These are phyloP conservation scores for Nasonovia ribisnigri DNA, from an alignment of 2,888 invertebrate species.

Conservation along the genomic window DNA sequence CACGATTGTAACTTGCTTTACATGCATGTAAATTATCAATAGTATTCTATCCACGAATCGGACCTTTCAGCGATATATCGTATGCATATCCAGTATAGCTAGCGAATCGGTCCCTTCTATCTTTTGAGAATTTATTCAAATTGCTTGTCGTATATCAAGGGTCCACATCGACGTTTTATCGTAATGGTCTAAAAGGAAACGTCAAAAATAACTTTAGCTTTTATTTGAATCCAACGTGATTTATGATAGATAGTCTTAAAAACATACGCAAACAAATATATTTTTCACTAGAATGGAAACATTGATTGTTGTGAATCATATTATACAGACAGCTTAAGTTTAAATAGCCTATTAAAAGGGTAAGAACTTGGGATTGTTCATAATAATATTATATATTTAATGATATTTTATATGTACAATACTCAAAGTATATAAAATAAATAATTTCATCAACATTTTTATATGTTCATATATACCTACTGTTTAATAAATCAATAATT, in stretches of 20 bases:
- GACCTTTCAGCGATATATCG: background rate
- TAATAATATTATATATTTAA: background rate
- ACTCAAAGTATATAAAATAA: background rate
- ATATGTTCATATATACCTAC: background rate
- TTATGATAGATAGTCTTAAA: constrained; percentile 24
- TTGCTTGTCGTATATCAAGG: constrained; percentile 11
- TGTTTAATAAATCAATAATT: background rate
- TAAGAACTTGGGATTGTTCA: too few species aligned
- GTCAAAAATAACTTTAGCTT: constrained; percentile 25
- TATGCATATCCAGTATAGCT: background rate
- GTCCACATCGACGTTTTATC: background rate
- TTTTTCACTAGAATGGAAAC: background rate
- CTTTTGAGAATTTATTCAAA: constrained; percentile 14
- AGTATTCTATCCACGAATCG: constrained; percentile 38
- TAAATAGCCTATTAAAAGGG: background rate
- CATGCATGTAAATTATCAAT: background rate
- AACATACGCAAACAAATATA: constrained; percentile 8
- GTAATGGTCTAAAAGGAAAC: constrained; percentile 34
- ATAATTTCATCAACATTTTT: background rate
- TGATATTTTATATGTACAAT: background rate
- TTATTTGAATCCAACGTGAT: constrained; percentile 12
- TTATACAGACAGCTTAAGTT: background rate
- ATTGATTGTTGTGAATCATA: background rate
- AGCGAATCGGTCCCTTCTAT: background rate
- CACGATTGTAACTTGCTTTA: background rate